Conservation (phyloP, 2,113 vertebrate genomes). For the Colaptes auratus region DNA sequence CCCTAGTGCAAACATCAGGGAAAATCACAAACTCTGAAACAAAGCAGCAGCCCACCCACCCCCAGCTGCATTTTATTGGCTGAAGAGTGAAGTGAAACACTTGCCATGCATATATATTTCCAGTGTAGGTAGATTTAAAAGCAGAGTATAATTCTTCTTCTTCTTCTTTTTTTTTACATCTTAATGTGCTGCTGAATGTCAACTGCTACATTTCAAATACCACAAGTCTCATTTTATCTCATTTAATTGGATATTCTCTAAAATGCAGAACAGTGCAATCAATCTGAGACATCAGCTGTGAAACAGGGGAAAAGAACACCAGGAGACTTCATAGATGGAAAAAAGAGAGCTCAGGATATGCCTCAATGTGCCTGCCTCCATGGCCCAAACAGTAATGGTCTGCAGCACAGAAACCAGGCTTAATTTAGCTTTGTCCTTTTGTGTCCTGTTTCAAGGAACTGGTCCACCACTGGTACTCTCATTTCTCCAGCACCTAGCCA, state of each 20-base stretch:
- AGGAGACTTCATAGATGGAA: conserved; percentile 8
- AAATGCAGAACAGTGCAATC: not conserved
- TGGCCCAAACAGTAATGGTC: not conserved
- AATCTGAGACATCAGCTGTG: not conserved
- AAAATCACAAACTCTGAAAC: not conserved
- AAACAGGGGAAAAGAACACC: not conserved
- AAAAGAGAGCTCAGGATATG: not conserved
- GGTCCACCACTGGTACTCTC: rapidly evolving
- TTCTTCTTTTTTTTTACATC: not conserved
- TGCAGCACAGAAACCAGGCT: not conserved
- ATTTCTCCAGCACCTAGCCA: not conserved
- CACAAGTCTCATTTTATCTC: not conserved
- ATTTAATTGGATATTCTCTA: not conserved
- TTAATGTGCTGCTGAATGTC: conserved; percentile 11
- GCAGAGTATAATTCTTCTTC: not conserved
- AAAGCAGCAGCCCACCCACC: not conserved
- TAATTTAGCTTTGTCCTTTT: not conserved
- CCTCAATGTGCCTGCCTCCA: not conserved
- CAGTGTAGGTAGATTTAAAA: not conserved
- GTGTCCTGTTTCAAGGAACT: not conserved
- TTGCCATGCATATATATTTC: not conserved
- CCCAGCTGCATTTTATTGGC: not conserved
- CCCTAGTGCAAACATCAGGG: rapidly evolving
- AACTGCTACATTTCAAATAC: not conserved
- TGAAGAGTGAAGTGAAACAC: not conserved